These are phyloP conservation scores for Zoanthus solanderi DNA, from an alignment of 92 coral and sea anemone species.

Conservation along the genomic window DNA sequence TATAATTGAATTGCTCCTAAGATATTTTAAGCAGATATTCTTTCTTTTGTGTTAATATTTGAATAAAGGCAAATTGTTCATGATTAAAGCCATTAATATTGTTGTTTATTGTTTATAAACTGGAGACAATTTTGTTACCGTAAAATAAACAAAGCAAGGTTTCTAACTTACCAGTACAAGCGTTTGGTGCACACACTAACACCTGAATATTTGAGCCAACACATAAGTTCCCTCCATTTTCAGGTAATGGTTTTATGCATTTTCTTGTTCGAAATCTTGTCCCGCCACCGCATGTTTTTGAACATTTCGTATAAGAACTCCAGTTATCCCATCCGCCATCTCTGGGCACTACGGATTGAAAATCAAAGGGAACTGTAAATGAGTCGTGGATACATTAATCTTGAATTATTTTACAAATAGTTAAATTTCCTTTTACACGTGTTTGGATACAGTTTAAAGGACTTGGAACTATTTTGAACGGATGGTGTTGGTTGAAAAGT, in stretches of 20 bases:
- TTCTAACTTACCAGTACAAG: conserved; percentile 7
- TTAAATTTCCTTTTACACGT: too few species aligned
- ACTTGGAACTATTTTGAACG: too few species aligned
- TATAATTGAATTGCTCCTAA: too few species aligned
- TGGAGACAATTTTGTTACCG: background rate
- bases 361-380: too few species aligned
- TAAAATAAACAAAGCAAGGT: background rate
- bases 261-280: conserved; percentile 5
- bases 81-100: too few species aligned
- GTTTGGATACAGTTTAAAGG: too few species aligned
- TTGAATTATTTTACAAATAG: too few species aligned
- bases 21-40: too few species aligned
- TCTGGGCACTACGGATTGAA: background rate
- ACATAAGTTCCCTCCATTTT: background rate
- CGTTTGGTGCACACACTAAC: background rate
- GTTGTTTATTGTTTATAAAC: background rate
- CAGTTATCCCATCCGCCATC: background rate
- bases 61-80: too few species aligned
- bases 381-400: too few species aligned
- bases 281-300: background rate
- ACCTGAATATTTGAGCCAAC: background rate
- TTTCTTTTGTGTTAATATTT: too few species aligned
- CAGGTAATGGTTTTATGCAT: background rate
- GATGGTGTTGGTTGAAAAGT: too few species aligned
- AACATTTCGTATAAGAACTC: background rate